Evolutionary conservation across 2,888 invertebrate species (phyloP), one percentile per base, ranked within the genome.

Genomic region (Siphlonurus alternatus): DNA sequence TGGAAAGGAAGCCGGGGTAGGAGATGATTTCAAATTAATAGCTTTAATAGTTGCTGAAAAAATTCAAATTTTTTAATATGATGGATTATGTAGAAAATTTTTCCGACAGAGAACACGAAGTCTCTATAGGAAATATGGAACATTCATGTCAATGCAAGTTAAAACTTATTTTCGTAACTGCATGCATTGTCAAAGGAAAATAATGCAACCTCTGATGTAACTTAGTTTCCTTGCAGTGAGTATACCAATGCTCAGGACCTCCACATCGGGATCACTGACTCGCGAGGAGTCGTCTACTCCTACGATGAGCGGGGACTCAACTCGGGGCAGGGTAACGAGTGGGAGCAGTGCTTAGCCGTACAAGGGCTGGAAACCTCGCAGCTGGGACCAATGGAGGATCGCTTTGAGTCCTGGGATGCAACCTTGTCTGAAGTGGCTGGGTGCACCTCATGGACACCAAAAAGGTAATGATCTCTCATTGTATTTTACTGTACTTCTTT

Each of bases 261-360:
- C 68, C 94, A 95, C 76, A 92, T 94, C 74, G 94, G 92, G 65
- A 83, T 94, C 67, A 93, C 93, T 64, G 87, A 89, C 72, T 91
- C 92, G 7, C 79, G 79, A 66, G 88, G 91, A 53, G 80, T 80
- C 71, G 87, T 93, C 62, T 85, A 88, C 66, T 93, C 94, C 77
- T 94, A 88, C 74, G 92, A 93, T 78, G 82, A 70, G 80, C 84
- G 70, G 94, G 94, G 51, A 79, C 93, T 64, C 76, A 74, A 59
- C 72, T 74, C 72, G 19, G 22, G 56, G 22, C 74, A 75, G 59
- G 66, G 71, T 61, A 61, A 69, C 76, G 79, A 71, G 72, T 80
- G 75, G 83, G 76, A 70, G 62, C 77, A 73, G 73, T 77, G 78
- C 70, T 70, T 79, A 18, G 70, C 73, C 1, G 67, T 73, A 3